Evolutionary conservation across 2,113 vertebrate species (phyloP), one percentile per base, ranked within the genome.

Genomic region (Dryoscopus gambensis): DNA sequence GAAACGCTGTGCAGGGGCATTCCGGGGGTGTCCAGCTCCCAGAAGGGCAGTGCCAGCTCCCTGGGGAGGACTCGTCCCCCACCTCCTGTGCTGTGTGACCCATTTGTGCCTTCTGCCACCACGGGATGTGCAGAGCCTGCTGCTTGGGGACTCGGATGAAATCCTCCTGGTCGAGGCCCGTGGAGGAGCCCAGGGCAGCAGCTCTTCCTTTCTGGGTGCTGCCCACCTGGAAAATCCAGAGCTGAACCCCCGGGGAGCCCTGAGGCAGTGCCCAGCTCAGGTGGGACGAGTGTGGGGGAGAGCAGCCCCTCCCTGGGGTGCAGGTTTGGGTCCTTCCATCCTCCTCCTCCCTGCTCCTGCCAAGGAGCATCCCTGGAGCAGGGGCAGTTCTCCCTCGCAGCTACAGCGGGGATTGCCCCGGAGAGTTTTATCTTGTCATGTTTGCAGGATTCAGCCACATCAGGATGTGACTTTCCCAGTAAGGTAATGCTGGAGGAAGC

Each of bases 121-220:
- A 1, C 13, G 11, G 60, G 46, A 4, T 1, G 40, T 16, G 87
- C 30, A 10, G 22, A 15, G 14, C 0, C 11, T 6, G 16, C 47
- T 37, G 25, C 39, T 11, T 7, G 44, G 46, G 33, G 8, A 5
- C 49, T 37, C 4, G 11, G 24, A 3, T 10, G 2, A 28, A 9
- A 9, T 1, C 21, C 49, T 20, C 12, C 0, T 2, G 9, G 42
- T n/a, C 8, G 1, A 5, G 46, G 11, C 10, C 53, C 22, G 0
- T 4, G 39, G 35, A 55, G 13, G 64, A 55, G 52, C n/a, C 15
- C 44, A 10, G 49, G 67, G 33, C 62, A 22, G 77, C 6, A 55
- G 70, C 40, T 62, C 17, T 44, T 75, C 44, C 35, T 47, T 0
- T 1, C 35, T 9, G 31, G 33, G 13, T 3, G 7, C 23, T 39